A percentile compares a stretch with the other conserved stretches of the same genome.
Conservation (phyloP, 2,888 invertebrate genomes). For the Caenorhabditis sp. region DNA sequence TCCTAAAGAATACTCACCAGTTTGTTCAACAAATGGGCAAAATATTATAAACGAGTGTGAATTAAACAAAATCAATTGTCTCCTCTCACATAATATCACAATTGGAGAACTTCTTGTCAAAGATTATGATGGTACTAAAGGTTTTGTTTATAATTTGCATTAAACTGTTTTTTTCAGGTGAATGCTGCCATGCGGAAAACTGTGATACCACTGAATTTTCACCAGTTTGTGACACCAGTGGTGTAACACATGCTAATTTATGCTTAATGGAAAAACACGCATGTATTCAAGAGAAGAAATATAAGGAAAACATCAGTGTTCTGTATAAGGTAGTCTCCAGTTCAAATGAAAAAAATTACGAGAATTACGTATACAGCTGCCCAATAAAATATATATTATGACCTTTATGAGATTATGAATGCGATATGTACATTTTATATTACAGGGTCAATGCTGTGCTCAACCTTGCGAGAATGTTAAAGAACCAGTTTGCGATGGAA, state of each 20-base stretch:
- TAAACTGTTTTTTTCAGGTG: conserved; percentile 37
- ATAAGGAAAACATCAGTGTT: conserved; percentile 41
- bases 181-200: conserved; percentile 49
- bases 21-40: conserved; percentile 60
- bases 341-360: no score
- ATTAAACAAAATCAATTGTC: conserved; percentile 55
- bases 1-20: conserved; percentile 55
- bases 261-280: conserved; percentile 56
- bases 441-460: conserved; percentile 51
- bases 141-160: not conserved
- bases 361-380: not conserved
- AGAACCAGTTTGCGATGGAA: conserved; percentile 60
- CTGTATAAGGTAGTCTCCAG: conserved; percentile 29
- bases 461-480: conserved; percentile 47
- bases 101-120: conserved; percentile 29
- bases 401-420: no score
- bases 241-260: conserved; percentile 60
- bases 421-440: no score
- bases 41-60: conserved; percentile 62
- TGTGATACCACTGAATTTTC: conserved; percentile 41
- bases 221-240: conserved; percentile 52
- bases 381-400: not conserved
- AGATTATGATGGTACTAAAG: conserved; percentile 45
- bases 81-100: conserved; percentile 43
- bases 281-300: conserved; percentile 48